phyloP scores from a whole-genome alignment of 1,140 invertebrate genomes.

The Chionoecetes opilio region DNA sequence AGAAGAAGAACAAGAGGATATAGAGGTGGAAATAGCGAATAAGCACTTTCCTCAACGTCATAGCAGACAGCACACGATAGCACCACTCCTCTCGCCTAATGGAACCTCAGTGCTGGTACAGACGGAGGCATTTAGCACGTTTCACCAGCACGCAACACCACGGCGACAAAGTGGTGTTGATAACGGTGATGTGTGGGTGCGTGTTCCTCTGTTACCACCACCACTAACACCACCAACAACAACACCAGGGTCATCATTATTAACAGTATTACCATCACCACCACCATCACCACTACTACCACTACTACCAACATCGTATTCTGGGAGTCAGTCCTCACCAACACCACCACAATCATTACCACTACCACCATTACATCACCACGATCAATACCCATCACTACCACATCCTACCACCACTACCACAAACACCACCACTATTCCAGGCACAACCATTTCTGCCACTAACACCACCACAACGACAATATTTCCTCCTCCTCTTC shows the following conservation, averaged over 20 bases:
- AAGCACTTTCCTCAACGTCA: constrained; percentile 7
- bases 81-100: neutral
- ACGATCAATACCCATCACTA: neutral
- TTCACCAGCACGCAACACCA: neutral
- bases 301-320: neutral
- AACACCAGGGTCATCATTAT: neutral
- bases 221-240: neutral
- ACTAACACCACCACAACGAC: neutral
- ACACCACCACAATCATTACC: neutral
- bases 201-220: neutral
- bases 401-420: neutral
- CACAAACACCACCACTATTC: neutral
- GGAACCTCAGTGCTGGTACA: neutral
- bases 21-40: neutral
- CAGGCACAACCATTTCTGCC: neutral
- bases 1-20: neutral
- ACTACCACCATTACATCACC: neutral
- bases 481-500: no score
- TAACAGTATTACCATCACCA: no score
- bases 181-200: neutral
- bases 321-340: neutral
- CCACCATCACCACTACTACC: neutral
- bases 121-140: neutral
- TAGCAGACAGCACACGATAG: neutral
- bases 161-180: neutral